Evolutionary conservation across 2,113 vertebrate genomes (phyloP).

Genomic region (Caranx ignobilis): DNA sequence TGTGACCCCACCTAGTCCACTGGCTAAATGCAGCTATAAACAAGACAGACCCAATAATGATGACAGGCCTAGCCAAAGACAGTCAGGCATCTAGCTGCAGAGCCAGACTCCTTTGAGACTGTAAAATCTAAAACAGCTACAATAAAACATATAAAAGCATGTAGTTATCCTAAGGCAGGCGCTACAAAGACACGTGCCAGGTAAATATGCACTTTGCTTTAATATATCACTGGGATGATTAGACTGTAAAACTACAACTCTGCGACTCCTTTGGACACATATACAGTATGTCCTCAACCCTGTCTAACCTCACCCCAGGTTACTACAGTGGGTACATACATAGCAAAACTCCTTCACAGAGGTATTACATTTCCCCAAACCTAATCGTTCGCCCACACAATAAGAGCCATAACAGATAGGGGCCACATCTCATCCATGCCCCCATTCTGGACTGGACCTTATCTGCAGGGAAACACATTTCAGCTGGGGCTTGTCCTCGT

Average conservation of each 20-base stretch:
- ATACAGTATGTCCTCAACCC: conserved; percentile 44
- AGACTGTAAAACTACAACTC: conserved; percentile 34
- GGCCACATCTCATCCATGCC: conserved; percentile 75
- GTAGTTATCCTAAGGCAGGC: background rate
- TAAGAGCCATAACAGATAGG: conserved; percentile 80
- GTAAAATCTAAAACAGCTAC: conserved; percentile 29
- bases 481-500: conserved; percentile 49
- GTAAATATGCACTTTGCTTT: conserved; percentile 14
- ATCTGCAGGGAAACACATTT: conserved; percentile 86
- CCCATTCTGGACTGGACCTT: conserved; percentile 78
- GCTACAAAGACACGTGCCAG: conserved; percentile 1
- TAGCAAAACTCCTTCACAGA: conserved; percentile 65
- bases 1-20: conserved; percentile 51
- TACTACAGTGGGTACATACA: conserved; percentile 43
- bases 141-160: conserved; percentile 23
- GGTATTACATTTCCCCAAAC: conserved; percentile 80
- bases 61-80: conserved; percentile 61
- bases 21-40: conserved; percentile 72
- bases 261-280: conserved; percentile 16
- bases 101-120: conserved; percentile 30
- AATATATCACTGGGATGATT: conserved; percentile 25
- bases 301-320: conserved; percentile 39
- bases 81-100: conserved; percentile 5
- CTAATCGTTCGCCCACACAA: conserved; percentile 75
- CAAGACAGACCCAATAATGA: conserved; percentile 68